phyloP scores from a whole-genome alignment of 2,888 invertebrate genomes.

The Oscheius sp. region DNA sequence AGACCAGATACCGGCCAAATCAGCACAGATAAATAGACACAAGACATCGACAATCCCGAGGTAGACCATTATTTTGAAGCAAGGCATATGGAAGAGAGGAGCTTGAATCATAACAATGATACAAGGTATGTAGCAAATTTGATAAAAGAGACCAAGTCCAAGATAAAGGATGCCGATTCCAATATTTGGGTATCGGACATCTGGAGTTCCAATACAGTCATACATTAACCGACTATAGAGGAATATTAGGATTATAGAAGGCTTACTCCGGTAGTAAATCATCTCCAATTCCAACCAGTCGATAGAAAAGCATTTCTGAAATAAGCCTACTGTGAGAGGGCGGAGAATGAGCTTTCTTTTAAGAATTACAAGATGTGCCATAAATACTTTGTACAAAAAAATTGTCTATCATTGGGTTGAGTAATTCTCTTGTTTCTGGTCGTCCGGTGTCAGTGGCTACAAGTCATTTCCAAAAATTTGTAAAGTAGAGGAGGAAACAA shows the following conservation, averaged over 20 bases:
- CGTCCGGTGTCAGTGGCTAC: too few relatives aligned
- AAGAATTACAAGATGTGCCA: too few relatives aligned
- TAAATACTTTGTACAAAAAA: too few relatives aligned
- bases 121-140: conserved; percentile 16
- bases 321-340: too few relatives aligned
- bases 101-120: conserved; percentile 10
- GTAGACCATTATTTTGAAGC: conserved; percentile 20
- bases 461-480: too few relatives aligned
- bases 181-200: background rate
- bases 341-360: too few relatives aligned
- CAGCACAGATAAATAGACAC: conserved; percentile 41
- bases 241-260: background rate
- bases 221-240: conserved; percentile 12
- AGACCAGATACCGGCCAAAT: conserved; percentile 43
- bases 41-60: conserved; percentile 32
- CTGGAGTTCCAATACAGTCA: background rate
- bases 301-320: background rate
- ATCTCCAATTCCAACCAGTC: background rate
- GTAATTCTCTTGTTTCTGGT: too few relatives aligned
- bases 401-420: too few relatives aligned
- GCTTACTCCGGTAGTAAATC: conserved; percentile 10
- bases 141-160: conserved; percentile 2
- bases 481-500: too few relatives aligned
- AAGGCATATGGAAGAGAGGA: background rate
- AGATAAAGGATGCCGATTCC: conserved; percentile 11